A percentile compares a stretch with the other conserved stretches of the same genome.
Conservation (phyloP, 2,797 vertebrate genomes). For the Argya squamiceps region DNA sequence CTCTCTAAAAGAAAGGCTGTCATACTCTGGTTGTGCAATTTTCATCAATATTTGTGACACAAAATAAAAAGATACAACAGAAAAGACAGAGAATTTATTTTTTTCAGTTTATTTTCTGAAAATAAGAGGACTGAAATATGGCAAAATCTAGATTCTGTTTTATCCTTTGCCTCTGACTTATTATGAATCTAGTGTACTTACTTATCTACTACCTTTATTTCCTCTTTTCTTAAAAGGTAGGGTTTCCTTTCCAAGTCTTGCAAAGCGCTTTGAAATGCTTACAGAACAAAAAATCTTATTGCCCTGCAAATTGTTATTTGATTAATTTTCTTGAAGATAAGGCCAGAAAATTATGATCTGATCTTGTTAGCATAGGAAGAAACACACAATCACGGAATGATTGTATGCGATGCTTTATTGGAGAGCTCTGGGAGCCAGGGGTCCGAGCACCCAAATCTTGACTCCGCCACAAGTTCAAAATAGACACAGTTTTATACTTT, state of each 20-base stretch:
- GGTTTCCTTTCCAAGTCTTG: neutral
- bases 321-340: neutral
- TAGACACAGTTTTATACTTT: no score
- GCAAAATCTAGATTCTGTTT: neutral
- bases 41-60: neutral
- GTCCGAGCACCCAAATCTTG: no score
- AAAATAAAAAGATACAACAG: neutral
- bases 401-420: no score
- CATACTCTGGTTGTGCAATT: neutral
- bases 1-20: neutral
- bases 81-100: neutral
- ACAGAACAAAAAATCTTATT: neutral
- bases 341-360: neutral
- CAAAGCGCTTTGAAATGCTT: neutral
- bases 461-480: no score
- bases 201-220: neutral
- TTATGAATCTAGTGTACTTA: neutral
- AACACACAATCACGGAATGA: no score
- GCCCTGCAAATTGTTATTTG: neutral
- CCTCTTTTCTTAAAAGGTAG: neutral
- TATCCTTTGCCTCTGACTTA: neutral
- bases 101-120: neutral
- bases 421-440: no score
- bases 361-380: neutral
- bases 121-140: neutral